A percentile compares a stretch with the other conserved stretches of the same genome.
Evolutionary conservation across 2,888 invertebrate species (phyloP).

Genomic region (Leptura quadrifasciata): DNA sequence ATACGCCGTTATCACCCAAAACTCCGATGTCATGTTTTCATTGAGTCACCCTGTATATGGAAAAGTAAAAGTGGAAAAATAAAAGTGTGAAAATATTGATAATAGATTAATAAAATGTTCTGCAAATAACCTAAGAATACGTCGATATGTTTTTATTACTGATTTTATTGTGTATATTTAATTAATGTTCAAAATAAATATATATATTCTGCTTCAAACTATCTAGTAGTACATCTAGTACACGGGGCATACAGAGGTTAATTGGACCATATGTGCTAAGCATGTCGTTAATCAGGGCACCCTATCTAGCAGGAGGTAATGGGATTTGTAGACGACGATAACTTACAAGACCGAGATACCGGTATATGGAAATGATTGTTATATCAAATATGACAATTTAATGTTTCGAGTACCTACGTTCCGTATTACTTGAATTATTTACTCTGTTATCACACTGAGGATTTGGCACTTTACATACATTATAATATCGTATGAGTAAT

Average conservation of each 20-base stretch:
- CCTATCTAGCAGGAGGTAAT: neutral
- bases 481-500: neutral
- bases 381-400: slow-evolving; percentile 1
- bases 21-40: too few species aligned
- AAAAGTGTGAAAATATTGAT: too few species aligned
- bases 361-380: neutral
- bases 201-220: too few species aligned
- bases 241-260: neutral
- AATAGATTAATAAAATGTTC: too few species aligned
- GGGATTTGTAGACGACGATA: slow-evolving; percentile 18
- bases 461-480: neutral
- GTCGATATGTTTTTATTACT: too few species aligned
- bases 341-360: neutral
- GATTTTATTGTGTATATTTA: too few species aligned
- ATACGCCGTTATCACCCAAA: too few species aligned
- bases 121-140: too few species aligned
- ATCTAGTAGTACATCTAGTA: too few species aligned
- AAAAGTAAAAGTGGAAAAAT: too few species aligned
- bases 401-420: neutral
- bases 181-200: too few species aligned
- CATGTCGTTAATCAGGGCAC: slow-evolving; percentile 10
- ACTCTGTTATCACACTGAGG: neutral
- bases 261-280: slow-evolving; percentile 9
- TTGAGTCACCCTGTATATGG: too few species aligned
- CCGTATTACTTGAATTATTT: neutral